phyloP scores from a whole-genome alignment of 2,113 vertebrate species.

The Phasianus colchicus region DNA sequence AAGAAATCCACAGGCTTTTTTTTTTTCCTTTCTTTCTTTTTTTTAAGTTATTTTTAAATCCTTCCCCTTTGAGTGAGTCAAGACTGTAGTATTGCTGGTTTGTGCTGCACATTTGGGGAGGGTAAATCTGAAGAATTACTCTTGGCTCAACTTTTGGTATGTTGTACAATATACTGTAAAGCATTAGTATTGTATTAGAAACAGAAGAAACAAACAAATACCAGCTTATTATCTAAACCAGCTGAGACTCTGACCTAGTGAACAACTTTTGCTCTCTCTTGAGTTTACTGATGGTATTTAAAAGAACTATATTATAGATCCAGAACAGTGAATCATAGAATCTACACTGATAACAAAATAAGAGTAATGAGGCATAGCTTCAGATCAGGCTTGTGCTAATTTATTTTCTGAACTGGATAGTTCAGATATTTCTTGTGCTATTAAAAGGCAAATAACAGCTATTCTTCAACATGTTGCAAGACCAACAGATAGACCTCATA shows the following conservation, averaged over 20 bases:
- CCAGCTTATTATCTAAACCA: not conserved
- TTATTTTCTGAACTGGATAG: not conserved
- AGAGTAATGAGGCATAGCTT: not conserved
- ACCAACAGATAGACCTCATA: not conserved
- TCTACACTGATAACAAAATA: conserved; percentile 3
- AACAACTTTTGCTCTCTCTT: not conserved
- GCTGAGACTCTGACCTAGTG: not conserved
- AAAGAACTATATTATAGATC: not conserved
- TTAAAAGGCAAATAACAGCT: not conserved
- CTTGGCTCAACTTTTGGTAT: not conserved
- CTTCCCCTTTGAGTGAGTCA: not conserved
- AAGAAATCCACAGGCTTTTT: not conserved
- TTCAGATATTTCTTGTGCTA: not conserved
- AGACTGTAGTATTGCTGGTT: not conserved
- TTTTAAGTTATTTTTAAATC: not conserved
- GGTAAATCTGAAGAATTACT: not conserved
- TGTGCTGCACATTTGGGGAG: not conserved
- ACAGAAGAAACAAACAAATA: not conserved
- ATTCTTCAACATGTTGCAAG: not conserved
- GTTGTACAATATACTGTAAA: not conserved
- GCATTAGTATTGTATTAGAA: conserved; percentile 29
- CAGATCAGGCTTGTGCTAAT: not conserved
- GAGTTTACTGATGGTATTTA: not conserved
- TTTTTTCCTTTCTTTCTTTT: not conserved
- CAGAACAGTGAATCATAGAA: not conserved